Evolutionary conservation across 2,888 invertebrate genomes (phyloP).

Genomic region (Xylota segnis): DNA sequence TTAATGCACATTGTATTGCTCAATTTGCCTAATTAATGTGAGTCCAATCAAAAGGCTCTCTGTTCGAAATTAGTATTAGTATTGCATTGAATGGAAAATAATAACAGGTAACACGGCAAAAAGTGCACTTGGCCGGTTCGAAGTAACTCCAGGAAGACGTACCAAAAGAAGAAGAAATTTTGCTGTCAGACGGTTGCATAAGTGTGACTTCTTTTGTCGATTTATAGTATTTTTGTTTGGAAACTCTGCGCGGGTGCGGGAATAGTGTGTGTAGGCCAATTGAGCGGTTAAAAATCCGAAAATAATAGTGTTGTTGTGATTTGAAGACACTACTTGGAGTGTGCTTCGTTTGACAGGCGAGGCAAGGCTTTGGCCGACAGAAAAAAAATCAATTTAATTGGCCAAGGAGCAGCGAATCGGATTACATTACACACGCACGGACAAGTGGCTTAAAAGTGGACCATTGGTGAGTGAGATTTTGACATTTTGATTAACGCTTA

Average conservation of each 20-base stretch:
- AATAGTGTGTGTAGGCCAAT: conserved; percentile 17
- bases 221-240: background rate
- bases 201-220: conserved; percentile 9
- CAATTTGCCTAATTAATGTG: conserved; percentile 20
- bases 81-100: conserved; percentile 5
- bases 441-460: conserved; percentile 42
- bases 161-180: conserved; percentile 12
- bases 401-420: conserved; percentile 28
- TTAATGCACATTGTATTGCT: conserved; percentile 10
- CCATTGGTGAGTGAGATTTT: conserved; percentile 43
- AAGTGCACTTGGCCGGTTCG: conserved; percentile 39
- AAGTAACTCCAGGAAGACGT: conserved; percentile 46
- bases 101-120: background rate
- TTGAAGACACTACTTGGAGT: conserved; percentile 8
- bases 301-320: conserved; percentile 10
- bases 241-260: conserved; percentile 2
- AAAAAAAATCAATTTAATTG: conserved; percentile 22
- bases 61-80: background rate
- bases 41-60: conserved; percentile 18
- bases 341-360: conserved; percentile 32
- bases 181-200: conserved; percentile 21
- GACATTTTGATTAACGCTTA: background rate
- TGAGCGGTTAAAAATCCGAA: conserved; percentile 33
- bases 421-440: conserved; percentile 31
- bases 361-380: background rate